phyloP scores from a whole-genome alignment of 2,888 invertebrate genomes.

The Junonia oenone region DNA sequence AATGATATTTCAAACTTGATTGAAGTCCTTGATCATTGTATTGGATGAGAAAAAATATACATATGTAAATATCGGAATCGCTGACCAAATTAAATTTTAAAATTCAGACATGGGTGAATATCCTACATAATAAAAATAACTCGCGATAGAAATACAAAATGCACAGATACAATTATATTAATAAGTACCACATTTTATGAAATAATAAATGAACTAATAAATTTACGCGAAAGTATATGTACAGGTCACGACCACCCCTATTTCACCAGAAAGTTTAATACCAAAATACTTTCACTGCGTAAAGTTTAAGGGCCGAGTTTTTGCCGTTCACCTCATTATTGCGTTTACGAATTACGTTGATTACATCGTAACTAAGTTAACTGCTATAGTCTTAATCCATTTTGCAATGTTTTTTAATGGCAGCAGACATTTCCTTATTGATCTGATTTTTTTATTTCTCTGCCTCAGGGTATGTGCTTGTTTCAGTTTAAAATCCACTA shows the following conservation, averaged over 20 bases:
- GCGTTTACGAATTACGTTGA: constrained; percentile 10
- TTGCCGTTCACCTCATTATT: constrained; percentile 13
- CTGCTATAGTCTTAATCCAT: neutral
- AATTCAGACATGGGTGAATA: no score
- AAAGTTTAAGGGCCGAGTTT: constrained; percentile 15
- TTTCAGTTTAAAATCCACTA: no score
- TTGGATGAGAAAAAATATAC: neutral
- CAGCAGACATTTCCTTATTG: neutral
- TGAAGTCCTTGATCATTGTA: neutral
- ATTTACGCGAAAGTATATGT: neutral
- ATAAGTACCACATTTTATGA: no score
- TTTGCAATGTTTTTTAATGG: neutral
- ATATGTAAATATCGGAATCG: no score
- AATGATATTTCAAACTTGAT: constrained; percentile 1
- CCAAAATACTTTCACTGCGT: constrained; percentile 6
- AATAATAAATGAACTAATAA: no score
- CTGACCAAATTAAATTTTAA: no score
- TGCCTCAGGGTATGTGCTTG: no score
- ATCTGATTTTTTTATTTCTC: neutral
- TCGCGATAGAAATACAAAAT: no score
- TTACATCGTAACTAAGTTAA: constrained; percentile 13
- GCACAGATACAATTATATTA: no score
- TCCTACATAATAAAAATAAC: no score
- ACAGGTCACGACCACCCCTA: neutral
- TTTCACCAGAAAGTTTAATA: neutral